Conservation (phyloP, 2,888 invertebrate genomes). For the Tortrix viridana region DNA sequence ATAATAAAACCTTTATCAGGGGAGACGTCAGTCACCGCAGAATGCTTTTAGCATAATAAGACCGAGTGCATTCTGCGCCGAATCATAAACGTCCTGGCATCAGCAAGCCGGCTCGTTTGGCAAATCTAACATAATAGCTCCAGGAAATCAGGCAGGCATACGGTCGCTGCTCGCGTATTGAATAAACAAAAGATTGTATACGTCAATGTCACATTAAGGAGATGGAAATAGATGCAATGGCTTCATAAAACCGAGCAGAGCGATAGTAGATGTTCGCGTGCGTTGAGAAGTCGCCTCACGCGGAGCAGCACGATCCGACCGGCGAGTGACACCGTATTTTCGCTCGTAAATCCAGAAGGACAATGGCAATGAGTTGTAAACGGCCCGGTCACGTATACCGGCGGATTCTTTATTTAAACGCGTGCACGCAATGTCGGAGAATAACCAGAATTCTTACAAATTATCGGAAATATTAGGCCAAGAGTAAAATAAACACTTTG, state of each 20-base stretch:
- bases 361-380: constrained; percentile 51
- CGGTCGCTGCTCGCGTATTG: constrained; percentile 42
- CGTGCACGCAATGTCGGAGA: constrained; percentile 51
- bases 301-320: constrained; percentile 48
- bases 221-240: constrained; percentile 56
- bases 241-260: constrained; percentile 54
- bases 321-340: constrained; percentile 47
- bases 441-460: constrained; percentile 13
- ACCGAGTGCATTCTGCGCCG: not conserved
- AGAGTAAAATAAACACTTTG: not conserved
- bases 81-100: constrained; percentile 5
- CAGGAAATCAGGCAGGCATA: constrained; percentile 28
- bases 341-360: constrained; percentile 53
- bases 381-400: constrained; percentile 55
- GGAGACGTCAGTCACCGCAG: not conserved
- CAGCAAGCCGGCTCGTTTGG: constrained; percentile 12
- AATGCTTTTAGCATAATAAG: constrained; percentile 1
- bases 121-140: constrained; percentile 17
- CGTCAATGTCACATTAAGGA: constrained; percentile 62
- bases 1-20: constrained; percentile 1
- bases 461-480: not conserved
- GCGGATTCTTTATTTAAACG: constrained; percentile 49
- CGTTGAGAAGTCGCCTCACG: constrained; percentile 62
- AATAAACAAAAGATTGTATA: constrained; percentile 57
- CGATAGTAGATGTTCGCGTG: constrained; percentile 46